phyloP scores from a whole-genome alignment of 2,888 invertebrate genomes.

The Aleiodes testaceus region DNA sequence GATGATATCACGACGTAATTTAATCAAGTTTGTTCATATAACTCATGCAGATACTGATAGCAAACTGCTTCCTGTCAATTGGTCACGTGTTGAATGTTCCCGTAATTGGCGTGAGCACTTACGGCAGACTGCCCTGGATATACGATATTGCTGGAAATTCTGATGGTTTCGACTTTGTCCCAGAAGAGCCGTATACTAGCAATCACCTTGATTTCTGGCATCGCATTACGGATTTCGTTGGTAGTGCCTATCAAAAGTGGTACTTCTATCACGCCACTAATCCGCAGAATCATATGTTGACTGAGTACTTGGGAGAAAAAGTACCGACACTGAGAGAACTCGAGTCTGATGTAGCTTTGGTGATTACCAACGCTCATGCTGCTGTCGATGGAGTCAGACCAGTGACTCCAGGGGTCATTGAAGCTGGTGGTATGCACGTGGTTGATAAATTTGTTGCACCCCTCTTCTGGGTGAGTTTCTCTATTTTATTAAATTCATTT shows the following conservation, averaged over 20 bases:
- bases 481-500: too few species aligned
- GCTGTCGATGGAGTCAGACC: slow-evolving; percentile 74
- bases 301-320: slow-evolving; percentile 37
- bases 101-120: slow-evolving; percentile 45
- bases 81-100: slow-evolving; percentile 51
- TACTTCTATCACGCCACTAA: slow-evolving; percentile 42
- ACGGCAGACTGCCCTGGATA: slow-evolving; percentile 43
- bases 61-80: slow-evolving; percentile 50
- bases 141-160: slow-evolving; percentile 51
- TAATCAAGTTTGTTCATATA: slow-evolving; percentile 53
- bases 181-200: slow-evolving; percentile 31
- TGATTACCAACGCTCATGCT: slow-evolving; percentile 75
- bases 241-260: neutral
- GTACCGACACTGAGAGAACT: slow-evolving; percentile 48
- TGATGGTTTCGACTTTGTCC: slow-evolving; percentile 41
- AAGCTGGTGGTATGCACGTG: slow-evolving; percentile 75
- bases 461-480: slow-evolving; percentile 48
- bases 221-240: slow-evolving; percentile 39
- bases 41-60: slow-evolving; percentile 57
- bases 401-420: slow-evolving; percentile 73
- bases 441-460: slow-evolving; percentile 47
- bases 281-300: slow-evolving; percentile 41
- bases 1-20: neutral
- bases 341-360: slow-evolving; percentile 62
- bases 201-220: slow-evolving; percentile 46